Evolutionary conservation across 2,797 vertebrate species (phyloP).

Genomic region (Cirrhinus molitorella): DNA sequence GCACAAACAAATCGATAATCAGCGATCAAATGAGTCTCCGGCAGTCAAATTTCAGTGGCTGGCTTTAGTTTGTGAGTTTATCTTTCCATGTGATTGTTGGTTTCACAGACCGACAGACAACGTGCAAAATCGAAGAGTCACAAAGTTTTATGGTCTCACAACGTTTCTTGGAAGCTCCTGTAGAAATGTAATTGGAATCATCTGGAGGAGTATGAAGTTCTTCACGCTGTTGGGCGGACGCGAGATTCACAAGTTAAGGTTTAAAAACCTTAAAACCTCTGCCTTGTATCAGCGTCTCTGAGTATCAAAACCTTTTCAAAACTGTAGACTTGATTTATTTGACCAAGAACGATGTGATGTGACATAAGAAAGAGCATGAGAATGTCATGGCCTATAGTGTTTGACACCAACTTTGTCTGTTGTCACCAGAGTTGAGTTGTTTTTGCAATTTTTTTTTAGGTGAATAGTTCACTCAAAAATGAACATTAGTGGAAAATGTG

Average conservation of each 20-base stretch:
- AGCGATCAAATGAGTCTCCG: neutral
- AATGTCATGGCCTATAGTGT: neutral
- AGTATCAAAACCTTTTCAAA: neutral
- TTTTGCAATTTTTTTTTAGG: too few species aligned
- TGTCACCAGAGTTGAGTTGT: too few species aligned
- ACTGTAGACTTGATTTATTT: neutral
- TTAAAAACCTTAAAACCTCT: too few species aligned
- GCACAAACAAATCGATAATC: neutral
- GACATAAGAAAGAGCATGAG: neutral
- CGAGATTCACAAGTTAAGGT: too few species aligned
- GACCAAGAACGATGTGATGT: neutral
- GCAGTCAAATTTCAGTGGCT: neutral
- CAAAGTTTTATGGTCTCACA: neutral
- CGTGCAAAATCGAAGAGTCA: neutral
- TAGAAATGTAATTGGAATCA: neutral
- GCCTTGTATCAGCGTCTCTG: too few species aligned
- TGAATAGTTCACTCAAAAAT: neutral
- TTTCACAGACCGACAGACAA: neutral
- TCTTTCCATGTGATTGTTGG: neutral
- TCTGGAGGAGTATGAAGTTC: neutral
- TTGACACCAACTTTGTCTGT: neutral
- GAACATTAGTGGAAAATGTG: too few species aligned
- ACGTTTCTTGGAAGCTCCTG: neutral
- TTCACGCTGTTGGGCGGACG: neutral
- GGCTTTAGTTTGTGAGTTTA: neutral